Base-by-base conservation (phyloP, 2,797 vertebrate genomes). In the Danio aesculapii region DNA sequence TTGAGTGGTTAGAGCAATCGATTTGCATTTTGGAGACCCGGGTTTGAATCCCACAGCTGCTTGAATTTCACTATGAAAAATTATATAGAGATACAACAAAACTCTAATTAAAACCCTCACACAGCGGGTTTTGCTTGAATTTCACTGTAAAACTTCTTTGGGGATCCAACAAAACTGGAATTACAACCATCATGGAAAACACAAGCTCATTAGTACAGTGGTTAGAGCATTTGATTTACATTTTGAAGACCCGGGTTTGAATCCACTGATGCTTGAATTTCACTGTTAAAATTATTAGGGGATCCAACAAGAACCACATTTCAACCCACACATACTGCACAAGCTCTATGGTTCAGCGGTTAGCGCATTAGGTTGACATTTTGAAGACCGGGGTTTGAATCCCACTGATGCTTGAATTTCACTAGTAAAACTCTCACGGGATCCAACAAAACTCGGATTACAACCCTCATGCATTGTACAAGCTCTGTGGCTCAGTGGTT, bases 331-430 rank as follows among this genome's bases (percentile, higher is more conserved):
- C 13, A 2, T 3, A 61, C 7, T 0, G n/a, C 2, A 11, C 16
- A 44, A n/a, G 44, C 7, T 17, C n/a, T 6, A 16, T 46, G 43
- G 63, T 43, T 11, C 9, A 64, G n/a, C 17, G 41, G 9, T 17
- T 7, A 6, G 62, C n/a, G 16, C 4, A 2, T 0, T 9, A 2
- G 2, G 8, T 0, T 9, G 1, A n/a, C 62, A 3, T 16, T 2
- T 14, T 1, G 0, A 14, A 43, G 14, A n/a, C 8, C 39, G 0
- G 8, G 7, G 61, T 41, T 62, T 8, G 5, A 43, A 5, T 62
- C 39, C 8, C 14, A 16, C 30, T 16, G 0, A 14, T 14, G 5
- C 21, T 59, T 59, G 13, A 1, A 0, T 39, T 41, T 41, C 39
- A 57, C 10, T 17, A 5, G 19, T 57, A 11, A 0, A 53, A 53